Evolutionary conservation across 2,888 invertebrate species (phyloP), one percentile per base, ranked within the genome.

Genomic region (Caenorhabditis sp.): DNA sequence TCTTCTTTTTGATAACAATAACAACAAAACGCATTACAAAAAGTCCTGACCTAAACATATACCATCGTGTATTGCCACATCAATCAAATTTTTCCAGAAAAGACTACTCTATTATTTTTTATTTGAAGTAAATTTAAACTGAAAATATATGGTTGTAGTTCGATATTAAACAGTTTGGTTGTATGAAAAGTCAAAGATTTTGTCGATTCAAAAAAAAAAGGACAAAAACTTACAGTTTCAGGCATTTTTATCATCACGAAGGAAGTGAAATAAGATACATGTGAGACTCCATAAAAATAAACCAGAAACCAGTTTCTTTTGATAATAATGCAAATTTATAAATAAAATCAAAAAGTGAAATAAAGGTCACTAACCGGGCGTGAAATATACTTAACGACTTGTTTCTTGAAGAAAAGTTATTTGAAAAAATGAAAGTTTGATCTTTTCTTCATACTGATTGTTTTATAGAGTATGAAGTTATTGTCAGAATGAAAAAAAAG

Each of bases 11-110:
- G 43, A 43, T 43, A 43, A 43, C 43, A 43, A 43, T 43, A 43
- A 43, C 43, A 43, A 43, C 43, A 43, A 43, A 43, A 43, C 43
- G 43, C 43, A 43, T 43, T 43, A 43, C 43, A 43, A 43, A 43
- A 17, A 12, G 43, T 43, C 6, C 43, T 17, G 43, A 43, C 43
- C 43, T 43, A 17, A 43, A 43, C 14, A 17, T 43, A 17, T 10
- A 43, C 43, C 17, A 17, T 17, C 43, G 12, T 43, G 43, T 17
- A 10, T 43, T 43, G 43, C 14, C 43, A 43, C 43, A 43, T 43
- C 43, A 43, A 43, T 43, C 43, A 17, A 12, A 10, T 43, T 43
- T 17, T 43, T 43, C 43, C 43, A 43, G 43, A 43, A 14, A 43
- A 43, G 14, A 43, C 43, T 43, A 43, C 12, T 14, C 43, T 43